Base-by-base conservation (phyloP, 1,140 invertebrate species). In the Aricia agestis region DNA sequence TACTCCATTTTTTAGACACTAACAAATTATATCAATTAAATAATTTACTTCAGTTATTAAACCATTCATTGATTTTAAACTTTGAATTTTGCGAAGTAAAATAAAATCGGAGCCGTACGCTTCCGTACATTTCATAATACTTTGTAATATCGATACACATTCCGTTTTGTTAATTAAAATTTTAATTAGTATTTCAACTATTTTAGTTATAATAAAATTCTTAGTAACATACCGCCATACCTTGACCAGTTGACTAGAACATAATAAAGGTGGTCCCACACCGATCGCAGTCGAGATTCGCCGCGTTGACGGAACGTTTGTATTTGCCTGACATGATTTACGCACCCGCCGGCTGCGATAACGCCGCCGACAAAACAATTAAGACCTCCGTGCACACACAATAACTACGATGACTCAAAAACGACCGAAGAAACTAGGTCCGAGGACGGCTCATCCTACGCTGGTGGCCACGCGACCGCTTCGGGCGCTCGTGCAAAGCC, bases 271-370 rank as follows among this genome's bases (percentile, higher is more conserved):
- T 78, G 74, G 72, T 75, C 72, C 73, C 73, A 76, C 77, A 84
- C 77, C 76, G 79, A 88, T 83, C 76, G 77, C 71, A 77, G 74
- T 70, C 70, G 74, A 76, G 82, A 87, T 87, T 76, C 73, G 80
- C 71, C 69, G 74, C 81, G 83, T 79, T 86, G 85, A 89, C 83
- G 85, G 76, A 79, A 82, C 83, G 81, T 82, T 83, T 79, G 79
- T 86, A 80, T 86, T 87, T 83, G 73, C 80, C 78, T 76, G 82
- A 79, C 84, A 84, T 87, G 84, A 89, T 87, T 85, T 87, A 89
- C 79, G 81, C 81, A 78, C 79, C 77, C 74, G 75, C 77, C 75
- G 78, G 75, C 78, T 72, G 76, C 77, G 78, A 83, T 83, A 85
- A 84, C 79, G 75, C 78, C 69, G 67, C 66, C 66, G 73, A 77